Percentiles rank a stretch among this genome's conserved stretches.
These are phyloP conservation scores for Microplitis demolitor DNA, from an alignment of 1,140 invertebrate genomes.

Conservation along the genomic window DNA sequence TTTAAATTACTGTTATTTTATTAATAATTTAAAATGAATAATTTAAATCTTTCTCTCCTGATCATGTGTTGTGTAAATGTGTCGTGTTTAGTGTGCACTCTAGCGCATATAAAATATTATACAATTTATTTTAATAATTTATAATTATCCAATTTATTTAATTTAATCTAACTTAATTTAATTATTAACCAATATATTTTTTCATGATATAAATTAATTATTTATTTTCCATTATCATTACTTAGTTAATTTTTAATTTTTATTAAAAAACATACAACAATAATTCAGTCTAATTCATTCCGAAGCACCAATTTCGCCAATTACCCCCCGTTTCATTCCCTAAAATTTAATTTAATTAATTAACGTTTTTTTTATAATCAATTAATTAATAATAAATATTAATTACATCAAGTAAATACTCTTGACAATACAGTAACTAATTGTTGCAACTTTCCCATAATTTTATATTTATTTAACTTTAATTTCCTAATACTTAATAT, in stretches of 20 bases:
- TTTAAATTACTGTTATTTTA: too few species aligned
- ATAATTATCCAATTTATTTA: not conserved
- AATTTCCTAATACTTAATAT: too few species aligned
- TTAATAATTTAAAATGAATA: too few species aligned
- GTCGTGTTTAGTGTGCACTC: not conserved
- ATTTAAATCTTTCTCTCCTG: too few species aligned
- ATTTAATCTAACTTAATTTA: constrained; percentile 5
- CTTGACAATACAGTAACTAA: not conserved
- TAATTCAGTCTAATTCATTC: constrained; percentile 60
- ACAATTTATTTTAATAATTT: not conserved
- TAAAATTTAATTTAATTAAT: not conserved
- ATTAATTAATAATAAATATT: constrained; percentile 11
- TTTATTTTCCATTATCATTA: not conserved
- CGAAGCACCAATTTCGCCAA: constrained; percentile 54
- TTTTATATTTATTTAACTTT: not conserved
- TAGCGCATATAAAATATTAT: constrained; percentile 16
- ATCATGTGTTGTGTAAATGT: too few species aligned
- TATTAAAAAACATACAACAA: constrained; percentile 51
- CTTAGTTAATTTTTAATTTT: constrained; percentile 33
- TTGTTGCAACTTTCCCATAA: not conserved
- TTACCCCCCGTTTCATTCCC: constrained; percentile 6
- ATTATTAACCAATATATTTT: not conserved
- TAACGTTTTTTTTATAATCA: not conserved
- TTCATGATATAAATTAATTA: not conserved
- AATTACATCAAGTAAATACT: not conserved